These are phyloP conservation scores for Pseudanteris insignis DNA, from an alignment of 2,888 invertebrate genomes.

Conservation along the genomic window DNA sequence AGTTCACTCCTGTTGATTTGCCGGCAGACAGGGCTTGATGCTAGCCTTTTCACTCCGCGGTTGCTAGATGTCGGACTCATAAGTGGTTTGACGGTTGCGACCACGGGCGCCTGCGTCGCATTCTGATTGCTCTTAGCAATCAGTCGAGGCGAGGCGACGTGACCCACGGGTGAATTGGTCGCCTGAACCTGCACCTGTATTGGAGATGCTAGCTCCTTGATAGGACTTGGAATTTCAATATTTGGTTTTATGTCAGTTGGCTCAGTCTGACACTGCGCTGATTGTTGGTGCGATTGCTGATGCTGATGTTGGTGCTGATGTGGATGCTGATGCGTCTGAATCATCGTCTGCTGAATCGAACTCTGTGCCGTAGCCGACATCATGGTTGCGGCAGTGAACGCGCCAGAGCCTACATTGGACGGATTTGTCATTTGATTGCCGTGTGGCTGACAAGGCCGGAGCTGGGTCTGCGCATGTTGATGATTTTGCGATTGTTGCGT, in stretches of 20 bases:
- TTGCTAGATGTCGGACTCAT: constrained; percentile 53
- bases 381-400: constrained; percentile 50
- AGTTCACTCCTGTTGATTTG: constrained; percentile 62
- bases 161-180: constrained; percentile 55
- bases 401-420: constrained; percentile 57
- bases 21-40: constrained; percentile 61
- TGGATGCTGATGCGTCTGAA: constrained; percentile 18
- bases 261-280: constrained; percentile 55
- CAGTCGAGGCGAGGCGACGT: constrained; percentile 56
- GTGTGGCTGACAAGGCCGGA: constrained; percentile 36
- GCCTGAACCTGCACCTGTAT: constrained; percentile 56
- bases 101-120: constrained; percentile 44
- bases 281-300: constrained; percentile 45
- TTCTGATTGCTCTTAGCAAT: constrained; percentile 50
- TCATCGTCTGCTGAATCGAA: constrained; percentile 46
- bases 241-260: constrained; percentile 58
- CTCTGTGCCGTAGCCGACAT: constrained; percentile 46
- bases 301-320: constrained; percentile 58
- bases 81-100: constrained; percentile 50
- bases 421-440: constrained; percentile 60
- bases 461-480: constrained; percentile 18
- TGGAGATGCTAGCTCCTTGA: constrained; percentile 59
- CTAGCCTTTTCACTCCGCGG: constrained; percentile 63
- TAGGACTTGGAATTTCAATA: constrained; percentile 54
- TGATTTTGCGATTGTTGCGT: constrained; percentile 7